Evolutionary conservation across 2,113 vertebrate species (phyloP).

Genomic region (Gracilinanus agilis): DNA sequence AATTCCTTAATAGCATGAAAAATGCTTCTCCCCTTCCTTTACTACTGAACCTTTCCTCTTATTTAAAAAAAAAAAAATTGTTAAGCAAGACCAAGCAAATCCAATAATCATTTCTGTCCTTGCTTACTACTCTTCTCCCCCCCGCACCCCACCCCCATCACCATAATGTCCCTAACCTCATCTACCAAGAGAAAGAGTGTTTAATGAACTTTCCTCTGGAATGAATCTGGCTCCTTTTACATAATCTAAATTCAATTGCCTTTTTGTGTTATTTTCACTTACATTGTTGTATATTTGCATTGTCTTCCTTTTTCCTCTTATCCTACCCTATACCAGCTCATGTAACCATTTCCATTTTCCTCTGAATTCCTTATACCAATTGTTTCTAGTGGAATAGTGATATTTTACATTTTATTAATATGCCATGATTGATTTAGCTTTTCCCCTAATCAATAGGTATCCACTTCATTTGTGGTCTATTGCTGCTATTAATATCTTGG

Average conservation of each 20-base stretch:
- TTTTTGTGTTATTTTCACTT: not conserved
- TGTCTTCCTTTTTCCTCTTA: not conserved
- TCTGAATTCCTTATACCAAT: not conserved
- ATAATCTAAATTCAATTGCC: not conserved
- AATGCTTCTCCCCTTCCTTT: not conserved
- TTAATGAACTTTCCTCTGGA: not conserved
- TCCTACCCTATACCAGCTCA: not conserved
- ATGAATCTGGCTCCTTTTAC: not conserved
- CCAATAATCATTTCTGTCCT: not conserved
- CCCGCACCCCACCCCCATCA: too few relatives aligned
- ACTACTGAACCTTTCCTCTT: not conserved
- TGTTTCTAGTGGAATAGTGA: not conserved
- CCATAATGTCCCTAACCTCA: not conserved
- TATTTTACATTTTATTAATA: not conserved
- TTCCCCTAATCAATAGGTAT: not conserved
- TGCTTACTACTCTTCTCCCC: not conserved
- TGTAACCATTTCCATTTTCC: not conserved
- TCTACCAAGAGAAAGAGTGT: not conserved
- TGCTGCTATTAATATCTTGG: not conserved
- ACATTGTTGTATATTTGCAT: not conserved
- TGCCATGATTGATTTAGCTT: not conserved
- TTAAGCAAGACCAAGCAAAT: not conserved
- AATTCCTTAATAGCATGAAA: not conserved
- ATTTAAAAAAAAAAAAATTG: not conserved
- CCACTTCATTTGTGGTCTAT: not conserved